phyloP scores from a whole-genome alignment of 2,888 invertebrate genomes.

The Hyposoter didymator region DNA sequence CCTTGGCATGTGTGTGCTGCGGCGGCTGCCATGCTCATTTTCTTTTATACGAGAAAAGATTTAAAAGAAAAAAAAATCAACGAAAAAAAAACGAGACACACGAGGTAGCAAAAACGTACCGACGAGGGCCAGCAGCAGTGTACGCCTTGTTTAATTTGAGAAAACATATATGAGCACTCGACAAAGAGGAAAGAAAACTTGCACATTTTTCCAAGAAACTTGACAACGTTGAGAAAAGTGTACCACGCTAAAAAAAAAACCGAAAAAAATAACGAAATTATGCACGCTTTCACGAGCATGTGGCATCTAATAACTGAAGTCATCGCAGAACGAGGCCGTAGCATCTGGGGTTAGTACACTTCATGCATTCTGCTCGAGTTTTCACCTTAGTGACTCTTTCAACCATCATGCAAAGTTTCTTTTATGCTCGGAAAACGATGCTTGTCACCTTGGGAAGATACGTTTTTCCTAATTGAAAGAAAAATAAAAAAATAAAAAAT shows the following conservation, averaged over 20 bases:
- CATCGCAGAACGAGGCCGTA: constrained; percentile 15
- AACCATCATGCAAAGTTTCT: not conserved
- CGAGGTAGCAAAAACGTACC: constrained; percentile 24
- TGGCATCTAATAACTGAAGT: constrained; percentile 48
- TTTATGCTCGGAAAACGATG: not conserved
- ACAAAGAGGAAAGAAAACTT: constrained; percentile 51
- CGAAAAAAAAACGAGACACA: constrained; percentile 31
- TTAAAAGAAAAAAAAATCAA: constrained; percentile 37
- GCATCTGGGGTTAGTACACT: constrained; percentile 41
- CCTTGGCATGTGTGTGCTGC: not conserved
- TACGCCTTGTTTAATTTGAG: constrained; percentile 65
- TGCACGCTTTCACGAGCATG: constrained; percentile 18
- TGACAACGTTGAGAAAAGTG: constrained; percentile 42
- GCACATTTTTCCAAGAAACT: constrained; percentile 50
- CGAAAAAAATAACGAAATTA: constrained; percentile 33
- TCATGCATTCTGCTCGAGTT: constrained; percentile 37
- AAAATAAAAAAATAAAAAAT: not conserved
- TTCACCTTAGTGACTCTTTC: constrained; percentile 11
- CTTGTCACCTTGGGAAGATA: not conserved
- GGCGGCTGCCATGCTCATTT: constrained; percentile 47
- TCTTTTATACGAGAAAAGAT: constrained; percentile 48
- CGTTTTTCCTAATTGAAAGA: not conserved
- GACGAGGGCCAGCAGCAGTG: constrained; percentile 17
- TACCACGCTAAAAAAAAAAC: constrained; percentile 36
- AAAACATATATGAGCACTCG: constrained; percentile 61